These are phyloP conservation scores for Andrena trimmerana DNA, from an alignment of 2,888 invertebrate genomes.

Conservation along the genomic window DNA sequence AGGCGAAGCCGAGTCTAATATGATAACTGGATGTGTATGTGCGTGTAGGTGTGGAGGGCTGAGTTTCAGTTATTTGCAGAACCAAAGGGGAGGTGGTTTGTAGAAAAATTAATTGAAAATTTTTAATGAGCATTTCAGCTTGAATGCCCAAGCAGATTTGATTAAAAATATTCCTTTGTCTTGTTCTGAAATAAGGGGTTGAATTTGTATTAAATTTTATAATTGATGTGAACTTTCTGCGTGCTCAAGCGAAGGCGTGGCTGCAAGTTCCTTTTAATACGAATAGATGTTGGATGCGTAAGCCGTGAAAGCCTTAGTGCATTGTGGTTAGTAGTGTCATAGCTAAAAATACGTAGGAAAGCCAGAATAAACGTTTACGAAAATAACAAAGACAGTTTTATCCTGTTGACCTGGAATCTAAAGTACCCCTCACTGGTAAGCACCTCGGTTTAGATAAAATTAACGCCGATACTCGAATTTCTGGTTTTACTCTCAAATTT, in stretches of 20 bases:
- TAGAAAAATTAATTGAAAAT: neutral
- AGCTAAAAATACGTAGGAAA: conserved; percentile 48
- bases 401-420: conserved; percentile 56
- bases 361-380: conserved; percentile 58
- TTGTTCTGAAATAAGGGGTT: too few relatives aligned
- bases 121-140: neutral
- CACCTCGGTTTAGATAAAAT: conserved; percentile 33
- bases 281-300: neutral
- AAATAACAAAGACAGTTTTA: conserved; percentile 63
- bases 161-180: too few relatives aligned
- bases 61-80: neutral
- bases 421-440: conserved; percentile 26
- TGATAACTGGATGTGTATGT: conserved; percentile 26
- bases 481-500: neutral
- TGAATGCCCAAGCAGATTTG: too few relatives aligned
- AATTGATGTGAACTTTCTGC: too few relatives aligned
- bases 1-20: conserved; percentile 43
- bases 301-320: conserved; percentile 13
- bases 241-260: neutral
- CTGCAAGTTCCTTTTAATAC: conserved; percentile 2
- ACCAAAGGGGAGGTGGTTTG: neutral
- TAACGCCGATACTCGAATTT: conserved; percentile 25
- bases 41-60: neutral
- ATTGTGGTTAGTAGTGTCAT: conserved; percentile 43
- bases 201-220: too few relatives aligned